phyloP scores from a whole-genome alignment of 2,888 invertebrate genomes.

The Scaptomyza reducta region DNA sequence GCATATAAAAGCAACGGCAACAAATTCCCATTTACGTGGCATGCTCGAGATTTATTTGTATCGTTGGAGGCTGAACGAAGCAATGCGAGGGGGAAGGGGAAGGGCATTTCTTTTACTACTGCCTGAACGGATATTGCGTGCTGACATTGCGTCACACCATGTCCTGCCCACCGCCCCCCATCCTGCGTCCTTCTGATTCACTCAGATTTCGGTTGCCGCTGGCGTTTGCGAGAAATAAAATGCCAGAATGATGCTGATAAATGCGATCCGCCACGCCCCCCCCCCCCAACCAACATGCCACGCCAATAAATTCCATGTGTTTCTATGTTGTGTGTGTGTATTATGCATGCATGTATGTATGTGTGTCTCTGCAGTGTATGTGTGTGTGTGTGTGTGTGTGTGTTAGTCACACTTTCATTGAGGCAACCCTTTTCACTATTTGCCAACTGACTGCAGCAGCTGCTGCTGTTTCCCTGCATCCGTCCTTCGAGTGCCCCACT shows the following conservation, averaged over 20 bases:
- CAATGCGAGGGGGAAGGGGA: constrained; percentile 4
- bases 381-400: constrained; percentile 1
- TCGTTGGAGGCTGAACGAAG: constrained; percentile 5
- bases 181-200: constrained; percentile 9
- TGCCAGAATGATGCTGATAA: constrained; percentile 76
- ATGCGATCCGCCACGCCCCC: constrained; percentile 72
- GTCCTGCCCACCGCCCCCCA: neutral
- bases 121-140: constrained; percentile 66
- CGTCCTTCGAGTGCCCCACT: neutral
- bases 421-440: constrained; percentile 48
- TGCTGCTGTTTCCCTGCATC: constrained; percentile 1
- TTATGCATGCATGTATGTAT: constrained; percentile 19
- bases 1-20: constrained; percentile 61
- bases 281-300: constrained; percentile 47
- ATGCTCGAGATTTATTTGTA: constrained; percentile 66
- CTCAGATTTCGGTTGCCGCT: constrained; percentile 60
- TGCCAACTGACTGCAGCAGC: constrained; percentile 37
- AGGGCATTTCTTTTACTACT: neutral
- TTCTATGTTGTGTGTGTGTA: constrained; percentile 31
- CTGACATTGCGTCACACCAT: constrained; percentile 53
- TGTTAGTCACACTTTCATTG: constrained; percentile 5
- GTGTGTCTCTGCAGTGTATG: neutral
- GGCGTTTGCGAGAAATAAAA: constrained; percentile 58
- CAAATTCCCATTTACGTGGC: constrained; percentile 73
- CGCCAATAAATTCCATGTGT: constrained; percentile 1